Percentiles rank a stretch among this genome's conserved stretches.
Evolutionary conservation across 1,140 invertebrate species (phyloP).

Genomic region (Battus philenor): DNA sequence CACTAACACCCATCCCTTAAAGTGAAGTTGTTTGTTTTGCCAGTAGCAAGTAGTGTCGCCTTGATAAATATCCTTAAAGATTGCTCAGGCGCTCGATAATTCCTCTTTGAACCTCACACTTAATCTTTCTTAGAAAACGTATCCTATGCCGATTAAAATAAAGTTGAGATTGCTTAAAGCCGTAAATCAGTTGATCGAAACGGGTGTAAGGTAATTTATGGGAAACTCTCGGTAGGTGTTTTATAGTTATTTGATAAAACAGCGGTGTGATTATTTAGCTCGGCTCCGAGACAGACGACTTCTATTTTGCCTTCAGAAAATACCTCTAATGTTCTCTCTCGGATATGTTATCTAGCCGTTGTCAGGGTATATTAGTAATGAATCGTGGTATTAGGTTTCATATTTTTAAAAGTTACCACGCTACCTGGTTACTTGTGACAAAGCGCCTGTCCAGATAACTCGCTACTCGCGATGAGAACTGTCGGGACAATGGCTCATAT

Average conservation of each 20-base stretch:
- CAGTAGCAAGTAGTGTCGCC: conserved; percentile 70
- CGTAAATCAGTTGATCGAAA: conserved; percentile 21
- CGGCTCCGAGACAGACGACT: conserved; percentile 49
- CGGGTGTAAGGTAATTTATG: conserved; percentile 62
- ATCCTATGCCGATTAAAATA: conserved; percentile 26
- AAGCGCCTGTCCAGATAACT: conserved; percentile 22
- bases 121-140: conserved; percentile 20
- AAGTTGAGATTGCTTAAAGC: conserved; percentile 26
- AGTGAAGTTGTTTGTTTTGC: conserved; percentile 63
- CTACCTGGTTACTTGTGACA: conserved; percentile 24
- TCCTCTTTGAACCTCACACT: conserved; percentile 57
- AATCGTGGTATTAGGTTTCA: conserved; percentile 32
- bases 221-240: conserved; percentile 57
- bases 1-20: conserved; percentile 45
- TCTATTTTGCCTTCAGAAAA: conserved; percentile 59
- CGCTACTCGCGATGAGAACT: conserved; percentile 10
- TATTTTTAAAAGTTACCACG: conserved; percentile 26
- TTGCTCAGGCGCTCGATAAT: conserved; percentile 68
- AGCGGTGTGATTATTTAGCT: conserved; percentile 70
- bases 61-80: conserved; percentile 75
- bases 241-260: conserved; percentile 74
- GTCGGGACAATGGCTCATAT: conserved; percentile 5
- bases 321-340: conserved; percentile 39
- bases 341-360: conserved; percentile 39
- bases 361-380: conserved; percentile 39